Conservation (phyloP, 2,797 vertebrate genomes). For the Rallus crepitans region DNA sequence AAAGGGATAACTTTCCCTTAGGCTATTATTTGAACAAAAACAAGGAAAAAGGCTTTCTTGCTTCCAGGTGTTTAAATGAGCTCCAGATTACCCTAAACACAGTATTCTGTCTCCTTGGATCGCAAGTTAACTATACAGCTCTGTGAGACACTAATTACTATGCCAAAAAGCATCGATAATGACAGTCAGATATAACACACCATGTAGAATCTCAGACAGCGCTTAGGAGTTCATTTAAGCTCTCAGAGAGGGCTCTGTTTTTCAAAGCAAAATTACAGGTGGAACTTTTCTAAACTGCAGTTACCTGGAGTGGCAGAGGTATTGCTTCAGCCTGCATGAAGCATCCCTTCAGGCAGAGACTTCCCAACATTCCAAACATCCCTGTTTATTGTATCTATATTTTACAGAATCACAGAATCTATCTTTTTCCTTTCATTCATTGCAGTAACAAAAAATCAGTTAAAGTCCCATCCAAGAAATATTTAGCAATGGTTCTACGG, state of each 20-base stretch:
- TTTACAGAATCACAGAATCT: background rate
- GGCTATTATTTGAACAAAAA: background rate
- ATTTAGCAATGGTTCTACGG: background rate
- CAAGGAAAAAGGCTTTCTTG: background rate
- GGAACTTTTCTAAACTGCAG: background rate
- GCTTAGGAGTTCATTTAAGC: background rate
- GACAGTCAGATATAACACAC: background rate
- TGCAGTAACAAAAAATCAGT: background rate
- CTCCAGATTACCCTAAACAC: background rate
- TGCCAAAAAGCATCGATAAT: background rate
- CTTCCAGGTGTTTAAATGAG: background rate
- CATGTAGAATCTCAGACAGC: background rate
- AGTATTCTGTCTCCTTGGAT: background rate
- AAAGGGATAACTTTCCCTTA: background rate
- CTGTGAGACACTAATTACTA: slow-evolving; percentile 13
- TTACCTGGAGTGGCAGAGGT: background rate
- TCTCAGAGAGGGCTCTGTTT: background rate
- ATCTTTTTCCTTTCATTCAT: background rate
- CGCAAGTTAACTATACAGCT: background rate
- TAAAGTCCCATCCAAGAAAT: background rate
- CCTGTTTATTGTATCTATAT: background rate
- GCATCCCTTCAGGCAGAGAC: background rate
- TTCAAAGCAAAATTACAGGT: background rate
- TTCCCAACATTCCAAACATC: background rate
- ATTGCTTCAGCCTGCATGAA: background rate